phyloP scores from a whole-genome alignment of 2,113 vertebrate species.

The Grammomys dolichurus region DNA sequence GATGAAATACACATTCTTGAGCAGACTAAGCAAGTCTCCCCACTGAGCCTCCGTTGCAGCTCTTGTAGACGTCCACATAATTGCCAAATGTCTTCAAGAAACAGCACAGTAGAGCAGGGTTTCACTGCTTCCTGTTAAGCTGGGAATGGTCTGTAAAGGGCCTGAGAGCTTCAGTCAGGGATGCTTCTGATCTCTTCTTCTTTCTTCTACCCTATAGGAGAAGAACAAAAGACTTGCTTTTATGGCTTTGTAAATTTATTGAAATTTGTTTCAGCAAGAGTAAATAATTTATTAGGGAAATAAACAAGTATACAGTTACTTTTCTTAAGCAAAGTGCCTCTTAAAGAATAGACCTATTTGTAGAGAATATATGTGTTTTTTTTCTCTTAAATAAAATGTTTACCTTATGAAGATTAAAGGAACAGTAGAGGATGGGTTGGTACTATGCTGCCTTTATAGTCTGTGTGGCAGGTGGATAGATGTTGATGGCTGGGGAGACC shows the following conservation, averaged over 20 bases:
- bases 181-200: slow-evolving; percentile 36
- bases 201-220: slow-evolving; percentile 34
- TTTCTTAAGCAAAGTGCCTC: slow-evolving; percentile 64
- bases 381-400: slow-evolving; percentile 23
- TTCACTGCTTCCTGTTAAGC: slow-evolving; percentile 20
- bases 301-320: slow-evolving; percentile 61
- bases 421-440: slow-evolving; percentile 24
- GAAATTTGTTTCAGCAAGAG: slow-evolving; percentile 63
- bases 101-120: background rate
- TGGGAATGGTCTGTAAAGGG: slow-evolving; percentile 56
- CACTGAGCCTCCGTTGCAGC: background rate
- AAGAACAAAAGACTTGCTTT: slow-evolving; percentile 60
- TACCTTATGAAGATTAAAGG: slow-evolving; percentile 35
- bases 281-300: slow-evolving; percentile 66
- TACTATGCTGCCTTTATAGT: slow-evolving; percentile 28
- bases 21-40: background rate
- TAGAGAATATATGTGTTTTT: slow-evolving; percentile 52
- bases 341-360: slow-evolving; percentile 56
- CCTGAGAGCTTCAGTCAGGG: background rate
- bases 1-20: background rate
- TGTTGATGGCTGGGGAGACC: background rate
- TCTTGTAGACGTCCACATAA: slow-evolving; percentile 21
- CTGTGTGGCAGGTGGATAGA: slow-evolving; percentile 12
- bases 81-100: slow-evolving; percentile 41
- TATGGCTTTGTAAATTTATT: slow-evolving; percentile 67